Conservation (phyloP, 2,797 vertebrate genomes). For the Catharus ustulatus region DNA sequence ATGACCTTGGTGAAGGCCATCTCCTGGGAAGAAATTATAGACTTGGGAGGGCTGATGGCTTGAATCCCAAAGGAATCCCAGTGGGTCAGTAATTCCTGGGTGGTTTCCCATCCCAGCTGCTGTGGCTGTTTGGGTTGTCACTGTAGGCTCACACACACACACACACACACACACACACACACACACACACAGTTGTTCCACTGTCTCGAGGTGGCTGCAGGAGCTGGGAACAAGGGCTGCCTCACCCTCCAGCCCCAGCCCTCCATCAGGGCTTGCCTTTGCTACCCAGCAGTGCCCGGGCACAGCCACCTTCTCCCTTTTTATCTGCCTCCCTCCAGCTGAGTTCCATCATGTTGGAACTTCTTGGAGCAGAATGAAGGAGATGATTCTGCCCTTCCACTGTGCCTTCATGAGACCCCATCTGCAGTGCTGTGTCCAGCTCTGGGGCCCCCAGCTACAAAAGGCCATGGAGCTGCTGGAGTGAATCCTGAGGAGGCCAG, state of each 20-base stretch:
- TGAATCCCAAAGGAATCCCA: neutral
- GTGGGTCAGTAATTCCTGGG: neutral
- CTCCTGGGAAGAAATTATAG: neutral
- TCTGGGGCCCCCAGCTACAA: neutral
- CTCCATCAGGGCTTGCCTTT: neutral
- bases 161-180: neutral
- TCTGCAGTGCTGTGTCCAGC: neutral
- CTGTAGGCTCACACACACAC: neutral
- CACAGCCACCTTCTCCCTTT: neutral
- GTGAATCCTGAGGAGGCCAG: accelerated
- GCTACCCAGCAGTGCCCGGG: neutral
- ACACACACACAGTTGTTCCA: neutral
- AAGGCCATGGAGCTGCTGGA: neutral
- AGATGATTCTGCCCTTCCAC: neutral
- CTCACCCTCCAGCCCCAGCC: neutral
- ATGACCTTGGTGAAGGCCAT: neutral
- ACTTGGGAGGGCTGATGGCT: neutral
- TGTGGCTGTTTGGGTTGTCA: neutral
- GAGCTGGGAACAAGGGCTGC: neutral
- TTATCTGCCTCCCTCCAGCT: neutral
- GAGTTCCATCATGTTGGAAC: neutral
- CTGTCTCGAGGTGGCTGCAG: neutral
- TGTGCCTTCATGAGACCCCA: neutral
- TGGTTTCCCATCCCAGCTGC: neutral
- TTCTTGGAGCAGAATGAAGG: neutral